Evolutionary conservation across 2,797 vertebrate genomes (phyloP).

Genomic region (Micromesistius poutassou): DNA sequence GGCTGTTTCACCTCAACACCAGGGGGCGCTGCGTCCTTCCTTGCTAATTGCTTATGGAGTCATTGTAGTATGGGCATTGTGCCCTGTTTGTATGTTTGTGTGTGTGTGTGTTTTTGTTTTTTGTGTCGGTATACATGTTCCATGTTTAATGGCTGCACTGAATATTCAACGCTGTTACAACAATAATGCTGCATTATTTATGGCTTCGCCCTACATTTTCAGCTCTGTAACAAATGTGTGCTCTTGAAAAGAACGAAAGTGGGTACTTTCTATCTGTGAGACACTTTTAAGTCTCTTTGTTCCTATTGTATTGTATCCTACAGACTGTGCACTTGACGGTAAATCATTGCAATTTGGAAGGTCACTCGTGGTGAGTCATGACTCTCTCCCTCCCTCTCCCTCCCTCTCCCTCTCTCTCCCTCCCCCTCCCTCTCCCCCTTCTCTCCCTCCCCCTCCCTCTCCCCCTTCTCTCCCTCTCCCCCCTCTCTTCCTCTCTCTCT

Average conservation of each 20-base stretch:
- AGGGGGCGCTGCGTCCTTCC: not conserved
- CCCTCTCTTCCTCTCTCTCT: too few species aligned
- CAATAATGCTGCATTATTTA: not conserved
- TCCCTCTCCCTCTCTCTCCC: too few species aligned
- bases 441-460: too few species aligned
- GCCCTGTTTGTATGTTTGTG: not conserved
- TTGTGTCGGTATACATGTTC: not conserved
- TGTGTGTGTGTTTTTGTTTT: not conserved
- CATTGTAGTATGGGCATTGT: not conserved
- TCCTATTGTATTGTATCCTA: not conserved
- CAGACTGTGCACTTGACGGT: not conserved
- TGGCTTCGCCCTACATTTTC: not conserved
- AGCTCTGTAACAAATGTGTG: not conserved
- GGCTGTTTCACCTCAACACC: not conserved
- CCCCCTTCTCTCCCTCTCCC: too few species aligned
- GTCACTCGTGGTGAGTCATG: not conserved
- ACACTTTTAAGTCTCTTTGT: not conserved
- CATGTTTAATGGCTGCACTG: not conserved
- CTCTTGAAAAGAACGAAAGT: not conserved
- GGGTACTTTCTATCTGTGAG: not conserved
- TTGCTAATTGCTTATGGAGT: not conserved
- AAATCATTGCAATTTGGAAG: not conserved
- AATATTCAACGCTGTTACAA: not conserved
- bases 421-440: too few species aligned
- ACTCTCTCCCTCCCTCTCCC: slow-evolving; percentile 56